phyloP scores from a whole-genome alignment of 1,140 invertebrate genomes.

The Neuroterus valhalla region DNA sequence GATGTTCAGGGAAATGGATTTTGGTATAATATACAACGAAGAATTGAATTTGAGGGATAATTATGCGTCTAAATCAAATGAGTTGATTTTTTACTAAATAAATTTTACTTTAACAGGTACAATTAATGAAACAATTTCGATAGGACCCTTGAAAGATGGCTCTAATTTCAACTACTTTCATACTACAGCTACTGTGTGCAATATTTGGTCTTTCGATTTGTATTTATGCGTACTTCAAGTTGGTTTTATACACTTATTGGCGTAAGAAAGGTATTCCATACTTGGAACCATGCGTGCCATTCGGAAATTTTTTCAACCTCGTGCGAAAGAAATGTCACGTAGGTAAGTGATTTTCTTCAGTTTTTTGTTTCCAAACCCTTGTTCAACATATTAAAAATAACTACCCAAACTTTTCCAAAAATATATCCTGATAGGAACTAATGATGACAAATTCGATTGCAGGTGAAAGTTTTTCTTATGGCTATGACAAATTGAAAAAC shows the following conservation, averaged over 20 bases:
- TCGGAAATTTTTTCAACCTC: constrained; percentile 73
- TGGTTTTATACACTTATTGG: constrained; percentile 63
- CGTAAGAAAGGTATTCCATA: constrained; percentile 57
- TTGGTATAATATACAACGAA: no score
- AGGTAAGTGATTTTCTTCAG: constrained; percentile 39
- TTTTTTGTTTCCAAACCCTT: not conserved
- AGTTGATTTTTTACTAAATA: no score
- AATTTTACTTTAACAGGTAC: no score
- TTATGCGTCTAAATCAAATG: no score
- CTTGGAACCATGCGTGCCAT: constrained; percentile 67
- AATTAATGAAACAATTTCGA: not conserved
- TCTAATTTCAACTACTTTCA: not conserved
- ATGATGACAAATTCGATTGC: constrained; percentile 3
- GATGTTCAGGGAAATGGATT: no score
- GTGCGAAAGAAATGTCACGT: constrained; percentile 54
- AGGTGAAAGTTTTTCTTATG: constrained; percentile 46
- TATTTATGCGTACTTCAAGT: constrained; percentile 59
- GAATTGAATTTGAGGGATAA: no score
- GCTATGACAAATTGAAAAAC: constrained; percentile 43
- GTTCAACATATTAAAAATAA: constrained; percentile 36
- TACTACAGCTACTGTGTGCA: not conserved
- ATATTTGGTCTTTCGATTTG: constrained; percentile 4
- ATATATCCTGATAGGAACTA: not conserved
- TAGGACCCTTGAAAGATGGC: not conserved
- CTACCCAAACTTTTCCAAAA: constrained; percentile 16